phyloP scores from a whole-genome alignment of 2,797 vertebrate genomes.

The Pachyuromys duprasi region DNA sequence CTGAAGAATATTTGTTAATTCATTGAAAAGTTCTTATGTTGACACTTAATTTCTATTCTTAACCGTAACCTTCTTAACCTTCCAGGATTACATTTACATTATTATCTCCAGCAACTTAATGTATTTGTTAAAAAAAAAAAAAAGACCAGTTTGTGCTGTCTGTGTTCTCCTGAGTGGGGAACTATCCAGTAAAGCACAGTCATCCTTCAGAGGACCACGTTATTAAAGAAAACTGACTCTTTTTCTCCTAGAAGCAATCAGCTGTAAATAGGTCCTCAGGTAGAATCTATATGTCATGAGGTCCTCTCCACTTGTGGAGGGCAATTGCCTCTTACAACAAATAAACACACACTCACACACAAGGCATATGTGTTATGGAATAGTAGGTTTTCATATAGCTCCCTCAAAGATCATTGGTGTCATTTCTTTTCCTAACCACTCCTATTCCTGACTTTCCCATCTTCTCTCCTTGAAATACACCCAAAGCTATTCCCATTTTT shows the following conservation, averaged over 20 bases:
- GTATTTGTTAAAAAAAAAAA: not conserved
- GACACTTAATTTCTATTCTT: not conserved
- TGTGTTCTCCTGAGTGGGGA: not conserved
- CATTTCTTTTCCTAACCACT: not conserved
- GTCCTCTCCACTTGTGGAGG: not conserved
- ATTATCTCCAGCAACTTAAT: not conserved
- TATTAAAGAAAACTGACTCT: not conserved
- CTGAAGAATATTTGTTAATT: not conserved
- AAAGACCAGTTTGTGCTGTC: not conserved
- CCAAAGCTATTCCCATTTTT: not conserved
- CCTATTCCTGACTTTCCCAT: not conserved
- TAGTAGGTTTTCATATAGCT: not conserved
- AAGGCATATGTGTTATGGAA: not conserved
- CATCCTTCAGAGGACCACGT: too few species aligned
- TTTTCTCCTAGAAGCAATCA: not conserved
- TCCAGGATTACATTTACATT: not conserved
- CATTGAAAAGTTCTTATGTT: not conserved
- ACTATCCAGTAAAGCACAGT: not conserved
- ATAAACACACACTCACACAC: not conserved
- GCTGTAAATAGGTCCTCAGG: not conserved
- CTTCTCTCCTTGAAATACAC: not conserved
- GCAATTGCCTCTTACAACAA: not conserved
- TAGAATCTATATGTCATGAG: not conserved
- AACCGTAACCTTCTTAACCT: too few species aligned
- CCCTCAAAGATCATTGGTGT: not conserved